Conservation (phyloP, 1,140 invertebrate genomes). For the Heterodera carotae region DNA sequence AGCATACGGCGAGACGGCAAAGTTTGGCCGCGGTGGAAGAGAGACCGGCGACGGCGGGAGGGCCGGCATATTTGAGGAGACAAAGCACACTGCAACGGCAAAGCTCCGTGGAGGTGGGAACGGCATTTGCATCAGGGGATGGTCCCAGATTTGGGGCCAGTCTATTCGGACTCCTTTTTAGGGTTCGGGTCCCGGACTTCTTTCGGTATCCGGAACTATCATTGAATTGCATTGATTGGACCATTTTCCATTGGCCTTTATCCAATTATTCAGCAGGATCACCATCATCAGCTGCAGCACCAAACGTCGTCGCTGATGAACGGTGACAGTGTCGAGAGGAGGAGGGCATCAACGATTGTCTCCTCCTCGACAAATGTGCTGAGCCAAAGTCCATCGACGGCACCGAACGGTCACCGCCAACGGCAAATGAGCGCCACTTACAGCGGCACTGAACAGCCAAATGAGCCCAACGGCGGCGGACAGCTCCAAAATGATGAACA, state of each 20-base stretch:
- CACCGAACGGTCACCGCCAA: neutral
- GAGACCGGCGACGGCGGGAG: neutral
- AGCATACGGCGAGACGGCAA: neutral
- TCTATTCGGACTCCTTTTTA: no score
- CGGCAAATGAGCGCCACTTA: neutral
- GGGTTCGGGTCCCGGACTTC: no score
- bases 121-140: neutral
- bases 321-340: neutral
- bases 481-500: neutral
- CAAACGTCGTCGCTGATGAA: neutral
- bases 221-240: no score
- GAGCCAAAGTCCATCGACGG: no score
- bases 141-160: no score
- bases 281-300: neutral
- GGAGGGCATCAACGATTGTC: slow-evolving; percentile 2
- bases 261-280: neutral
- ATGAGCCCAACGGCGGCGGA: neutral
- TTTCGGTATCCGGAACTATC: no score
- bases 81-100: slow-evolving; percentile 1
- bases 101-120: slow-evolving; percentile 8
- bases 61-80: neutral
- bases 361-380: neutral
- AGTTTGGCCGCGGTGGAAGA: neutral
- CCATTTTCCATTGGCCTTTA: no score
- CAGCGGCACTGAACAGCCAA: neutral